A percentile compares a stretch with the other conserved stretches of the same genome.
Evolutionary conservation across 2,797 vertebrate genomes (phyloP).

Genomic region (Sphaeramia orbicularis): DNA sequence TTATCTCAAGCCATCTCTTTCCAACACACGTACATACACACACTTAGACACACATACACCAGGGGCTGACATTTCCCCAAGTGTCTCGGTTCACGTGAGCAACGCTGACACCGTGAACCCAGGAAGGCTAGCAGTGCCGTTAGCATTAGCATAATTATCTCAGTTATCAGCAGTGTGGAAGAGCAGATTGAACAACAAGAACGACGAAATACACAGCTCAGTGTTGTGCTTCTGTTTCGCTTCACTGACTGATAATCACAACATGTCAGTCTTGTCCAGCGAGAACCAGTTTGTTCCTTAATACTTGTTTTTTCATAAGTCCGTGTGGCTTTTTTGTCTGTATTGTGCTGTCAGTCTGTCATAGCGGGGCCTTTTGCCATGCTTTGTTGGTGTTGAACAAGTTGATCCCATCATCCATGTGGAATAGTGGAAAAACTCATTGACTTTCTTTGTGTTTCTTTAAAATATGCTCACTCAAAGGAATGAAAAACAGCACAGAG

Average conservation of each 20-base stretch:
- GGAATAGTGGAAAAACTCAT: too few species aligned
- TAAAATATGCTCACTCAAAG: too few species aligned
- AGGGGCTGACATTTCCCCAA: constrained; percentile 74
- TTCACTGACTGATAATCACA: too few species aligned
- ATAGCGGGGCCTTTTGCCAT: too few species aligned
- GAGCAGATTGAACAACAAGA: constrained; percentile 39
- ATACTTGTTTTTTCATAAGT: too few species aligned
- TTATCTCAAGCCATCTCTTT: constrained; percentile 75
- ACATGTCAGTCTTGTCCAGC: background rate
- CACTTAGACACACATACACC: constrained; percentile 1
- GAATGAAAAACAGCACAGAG: too few species aligned
- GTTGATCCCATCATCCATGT: too few species aligned
- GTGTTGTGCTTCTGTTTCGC: background rate
- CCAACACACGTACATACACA: constrained; percentile 45
- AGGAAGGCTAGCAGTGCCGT: constrained; percentile 47
- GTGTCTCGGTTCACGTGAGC: constrained; percentile 66
- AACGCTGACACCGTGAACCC: constrained; percentile 72
- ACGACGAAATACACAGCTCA: constrained; percentile 8
- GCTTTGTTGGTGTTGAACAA: too few species aligned
- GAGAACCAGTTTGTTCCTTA: background rate
- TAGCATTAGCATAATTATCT: constrained; percentile 81
- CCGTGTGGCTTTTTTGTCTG: too few species aligned
- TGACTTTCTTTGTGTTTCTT: too few species aligned
- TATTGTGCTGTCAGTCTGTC: too few species aligned
- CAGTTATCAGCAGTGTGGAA: constrained; percentile 45